A percentile compares a stretch with the other conserved stretches of the same genome.
These are phyloP conservation scores for Eriocheir sinensis DNA, from an alignment of 1,140 invertebrate species.

Conservation along the genomic window DNA sequence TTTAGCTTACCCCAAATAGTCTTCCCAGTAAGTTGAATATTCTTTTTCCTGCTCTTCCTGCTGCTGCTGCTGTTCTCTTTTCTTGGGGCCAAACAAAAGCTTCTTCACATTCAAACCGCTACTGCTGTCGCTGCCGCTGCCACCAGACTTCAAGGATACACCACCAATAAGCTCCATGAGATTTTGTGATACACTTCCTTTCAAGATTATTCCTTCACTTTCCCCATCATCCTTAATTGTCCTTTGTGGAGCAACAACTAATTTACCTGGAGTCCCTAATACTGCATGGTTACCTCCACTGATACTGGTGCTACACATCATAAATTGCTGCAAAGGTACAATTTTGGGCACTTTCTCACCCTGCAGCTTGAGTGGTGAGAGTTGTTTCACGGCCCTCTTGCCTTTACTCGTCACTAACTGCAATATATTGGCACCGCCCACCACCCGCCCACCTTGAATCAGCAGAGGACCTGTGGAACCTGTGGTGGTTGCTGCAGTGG, in stretches of 20 bases:
- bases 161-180: neutral
- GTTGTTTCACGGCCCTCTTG: neutral
- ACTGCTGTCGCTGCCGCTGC: too few species aligned
- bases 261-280: neutral
- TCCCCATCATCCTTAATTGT: neutral
- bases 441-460: constrained; percentile 2
- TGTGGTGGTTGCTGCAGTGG: neutral
- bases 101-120: too few species aligned
- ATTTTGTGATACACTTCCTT: neutral
- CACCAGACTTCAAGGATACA: neutral
- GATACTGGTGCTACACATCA: too few species aligned
- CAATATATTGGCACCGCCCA: neutral
- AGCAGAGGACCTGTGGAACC: neutral
- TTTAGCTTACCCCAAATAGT: neutral
- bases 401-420: constrained; percentile 2
- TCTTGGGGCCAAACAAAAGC: neutral
- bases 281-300: neutral
- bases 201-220: neutral
- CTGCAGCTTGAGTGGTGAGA: neutral
- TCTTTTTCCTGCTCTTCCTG: neutral
- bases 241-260: neutral
- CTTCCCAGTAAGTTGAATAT: neutral
- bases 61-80: neutral
- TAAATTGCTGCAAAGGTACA: neutral
- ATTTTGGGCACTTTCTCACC: neutral